Conservation (phyloP, 2,797 vertebrate genomes). For the Eulemur rubriventer region DNA sequence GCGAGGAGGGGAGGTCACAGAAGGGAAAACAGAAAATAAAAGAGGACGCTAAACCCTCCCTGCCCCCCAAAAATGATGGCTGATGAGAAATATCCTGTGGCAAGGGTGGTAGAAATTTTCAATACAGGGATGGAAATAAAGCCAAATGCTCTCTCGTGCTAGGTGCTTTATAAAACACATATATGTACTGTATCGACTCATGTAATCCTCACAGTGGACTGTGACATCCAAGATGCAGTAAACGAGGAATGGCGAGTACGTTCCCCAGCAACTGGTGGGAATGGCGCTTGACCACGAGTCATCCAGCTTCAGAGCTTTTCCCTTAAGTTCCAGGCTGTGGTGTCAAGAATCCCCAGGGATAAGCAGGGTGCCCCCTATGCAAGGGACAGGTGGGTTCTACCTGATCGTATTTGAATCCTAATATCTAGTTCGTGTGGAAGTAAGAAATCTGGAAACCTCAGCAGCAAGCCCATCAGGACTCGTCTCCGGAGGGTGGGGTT, state of each 20-base stretch:
- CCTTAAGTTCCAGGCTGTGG: background rate
- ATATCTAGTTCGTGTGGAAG: background rate
- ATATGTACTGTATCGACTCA: background rate
- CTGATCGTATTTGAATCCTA: background rate
- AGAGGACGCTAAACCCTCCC: background rate
- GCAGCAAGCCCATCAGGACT: background rate
- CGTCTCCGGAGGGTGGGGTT: background rate
- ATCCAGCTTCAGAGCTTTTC: background rate
- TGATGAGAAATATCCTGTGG: background rate
- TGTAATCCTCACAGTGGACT: background rate
- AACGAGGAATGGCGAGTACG: background rate
- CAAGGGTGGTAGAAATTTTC: background rate
- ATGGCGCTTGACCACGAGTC: background rate
- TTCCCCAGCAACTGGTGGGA: background rate
- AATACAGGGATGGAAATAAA: background rate
- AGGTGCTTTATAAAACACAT: background rate
- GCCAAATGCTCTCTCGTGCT: background rate
- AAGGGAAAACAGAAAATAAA: background rate
- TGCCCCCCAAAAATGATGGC: rapidly evolving
- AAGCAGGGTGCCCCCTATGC: background rate
- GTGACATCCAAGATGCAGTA: background rate
- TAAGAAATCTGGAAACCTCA: background rate
- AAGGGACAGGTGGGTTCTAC: background rate
- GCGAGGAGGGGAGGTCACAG: background rate
- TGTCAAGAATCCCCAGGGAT: background rate